Evolutionary conservation across 2,888 invertebrate genomes (phyloP), one percentile per base, ranked within the genome.

Genomic region (Pediacus dermestoides): DNA sequence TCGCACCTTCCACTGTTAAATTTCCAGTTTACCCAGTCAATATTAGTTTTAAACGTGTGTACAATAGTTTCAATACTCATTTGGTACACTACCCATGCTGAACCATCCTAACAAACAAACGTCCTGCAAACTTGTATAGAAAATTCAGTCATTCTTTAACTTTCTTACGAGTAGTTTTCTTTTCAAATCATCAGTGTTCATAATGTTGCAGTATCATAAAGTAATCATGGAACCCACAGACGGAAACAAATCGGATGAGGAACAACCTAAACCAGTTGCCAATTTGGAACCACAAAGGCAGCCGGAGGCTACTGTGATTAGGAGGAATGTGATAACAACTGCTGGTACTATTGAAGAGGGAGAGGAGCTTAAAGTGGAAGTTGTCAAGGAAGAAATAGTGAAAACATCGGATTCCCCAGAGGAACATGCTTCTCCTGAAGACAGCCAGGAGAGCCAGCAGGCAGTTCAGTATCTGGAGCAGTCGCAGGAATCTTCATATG

Each of bases 281-380:
- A n/a, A n/a, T n/a, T n/a, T n/a, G n/a, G n/a, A n/a, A n/a, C n/a
- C n/a, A n/a, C n/a, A n/a, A n/a, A n/a, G n/a, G n/a, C n/a, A n/a
- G 4, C 16, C 52, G n/a, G 36, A 43, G 1, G 28, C 48, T 4
- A 51, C 57, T 4, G 61, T 61, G 11, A 61, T 60, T 16, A 36
- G 52, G 34, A 51, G 62, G 32, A 59, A 70, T 13, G 52, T 58
- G 2, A 55, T 67, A 2, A 72, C 71, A 8, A 55, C 68, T 1
- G 60, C 67, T 0, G 70, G 71, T 7, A 64, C 67, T 3, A 62
- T 73, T 3, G 56, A 67, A 4, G 64, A 66, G 21, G 55, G 53
- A 14, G 44, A 50, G 10, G 55, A 55, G 30, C 56, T 57, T 4
- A 45, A 43, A 15, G 32, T 48, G 3, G 42, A 72, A 63, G 48